phyloP scores from a whole-genome alignment of 2,797 vertebrate genomes.

The Crocidura indochinensis region DNA sequence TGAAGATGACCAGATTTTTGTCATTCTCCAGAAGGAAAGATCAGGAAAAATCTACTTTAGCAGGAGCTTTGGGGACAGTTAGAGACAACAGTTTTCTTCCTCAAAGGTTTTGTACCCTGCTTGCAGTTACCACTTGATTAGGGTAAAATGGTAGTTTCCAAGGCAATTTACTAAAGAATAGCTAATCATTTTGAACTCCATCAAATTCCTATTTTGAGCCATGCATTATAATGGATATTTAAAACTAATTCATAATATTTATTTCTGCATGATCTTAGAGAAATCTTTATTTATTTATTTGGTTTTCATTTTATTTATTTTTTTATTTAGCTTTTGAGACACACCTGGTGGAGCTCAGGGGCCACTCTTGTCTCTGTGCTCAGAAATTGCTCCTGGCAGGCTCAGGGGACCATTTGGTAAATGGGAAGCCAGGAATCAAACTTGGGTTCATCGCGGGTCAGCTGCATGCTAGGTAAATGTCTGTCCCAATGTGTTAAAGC shows the following conservation, averaged over 20 bases:
- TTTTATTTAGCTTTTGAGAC: too few species aligned
- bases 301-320: too few species aligned
- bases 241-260: background rate
- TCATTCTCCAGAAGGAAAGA: background rate
- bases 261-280: conserved; percentile 14
- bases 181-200: conserved; percentile 5
- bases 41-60: background rate
- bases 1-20: background rate
- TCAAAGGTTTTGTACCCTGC: background rate
- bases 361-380: too few species aligned
- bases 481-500: too few species aligned
- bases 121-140: background rate
- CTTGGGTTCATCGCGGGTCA: too few species aligned
- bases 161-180: background rate
- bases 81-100: background rate
- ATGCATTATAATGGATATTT: background rate
- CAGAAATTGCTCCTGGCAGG: too few species aligned
- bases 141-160: background rate
- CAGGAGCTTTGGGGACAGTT: accelerated
- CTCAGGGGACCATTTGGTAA: too few species aligned
- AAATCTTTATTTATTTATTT: background rate
- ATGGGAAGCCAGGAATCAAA: too few species aligned
- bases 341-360: too few species aligned
- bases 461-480: too few species aligned
- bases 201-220: background rate